phyloP scores from a whole-genome alignment of 2,888 invertebrate genomes.

The Labia minor region DNA sequence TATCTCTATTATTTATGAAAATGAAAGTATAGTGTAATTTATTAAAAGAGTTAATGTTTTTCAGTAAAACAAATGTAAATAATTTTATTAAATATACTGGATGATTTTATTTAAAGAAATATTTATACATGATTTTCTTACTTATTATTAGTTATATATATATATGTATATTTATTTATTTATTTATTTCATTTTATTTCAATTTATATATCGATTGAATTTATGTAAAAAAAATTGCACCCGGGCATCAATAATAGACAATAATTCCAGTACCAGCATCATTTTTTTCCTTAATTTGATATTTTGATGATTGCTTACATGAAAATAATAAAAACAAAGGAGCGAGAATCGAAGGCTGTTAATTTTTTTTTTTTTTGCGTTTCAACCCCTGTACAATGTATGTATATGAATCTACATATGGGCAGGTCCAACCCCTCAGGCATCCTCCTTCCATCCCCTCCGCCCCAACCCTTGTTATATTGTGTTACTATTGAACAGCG shows the following conservation, averaged over 20 bases:
- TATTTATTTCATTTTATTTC: not conserved
- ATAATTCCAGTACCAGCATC: not conserved
- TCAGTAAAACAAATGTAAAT: no score
- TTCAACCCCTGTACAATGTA: not conserved
- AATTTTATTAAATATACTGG: no score
- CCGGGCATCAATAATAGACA: not conserved
- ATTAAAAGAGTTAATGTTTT: no score
- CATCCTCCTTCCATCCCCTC: slow-evolving; percentile 17
- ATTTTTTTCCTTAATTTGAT: not conserved
- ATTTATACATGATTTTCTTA: no score
- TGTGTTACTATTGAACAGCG: slow-evolving; percentile 18
- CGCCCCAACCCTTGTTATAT: slow-evolving; percentile 22
- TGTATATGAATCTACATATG: slow-evolving; percentile 26
- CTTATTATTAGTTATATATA: no score
- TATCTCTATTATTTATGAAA: no score
- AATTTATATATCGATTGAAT: not conserved
- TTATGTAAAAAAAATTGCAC: not conserved
- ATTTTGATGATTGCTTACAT: not conserved
- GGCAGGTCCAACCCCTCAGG: slow-evolving; percentile 17
- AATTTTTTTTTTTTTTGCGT: not conserved
- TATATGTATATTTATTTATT: no score
- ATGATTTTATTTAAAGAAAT: no score
- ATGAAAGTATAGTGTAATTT: no score
- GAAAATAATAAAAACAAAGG: slow-evolving; percentile 1
- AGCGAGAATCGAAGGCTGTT: not conserved